A percentile compares a stretch with the other conserved stretches of the same genome.
Evolutionary conservation across 2,888 invertebrate genomes (phyloP).

Genomic region (Drosophila percnosoma): DNA sequence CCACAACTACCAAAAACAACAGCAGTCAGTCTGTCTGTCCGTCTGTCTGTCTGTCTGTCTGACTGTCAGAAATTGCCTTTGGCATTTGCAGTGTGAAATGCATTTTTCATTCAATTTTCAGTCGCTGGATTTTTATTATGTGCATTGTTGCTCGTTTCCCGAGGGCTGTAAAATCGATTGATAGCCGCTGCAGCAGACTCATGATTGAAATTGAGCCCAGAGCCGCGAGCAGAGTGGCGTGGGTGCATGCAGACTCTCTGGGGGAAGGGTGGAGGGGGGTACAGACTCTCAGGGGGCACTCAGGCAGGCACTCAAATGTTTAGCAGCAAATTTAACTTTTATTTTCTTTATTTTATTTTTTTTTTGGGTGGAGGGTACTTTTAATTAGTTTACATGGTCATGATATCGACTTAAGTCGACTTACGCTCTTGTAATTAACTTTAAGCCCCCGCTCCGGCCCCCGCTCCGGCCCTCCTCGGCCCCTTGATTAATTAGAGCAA

Average conservation of each 20-base stretch:
- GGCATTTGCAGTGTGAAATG: constrained; percentile 65
- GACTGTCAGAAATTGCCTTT: constrained; percentile 18
- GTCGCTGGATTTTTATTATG: constrained; percentile 62
- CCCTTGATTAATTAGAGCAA: constrained; percentile 65
- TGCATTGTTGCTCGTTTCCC: constrained; percentile 29
- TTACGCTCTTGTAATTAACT: constrained; percentile 53
- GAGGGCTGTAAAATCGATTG: constrained; percentile 79
- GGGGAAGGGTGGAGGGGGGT: background rate
- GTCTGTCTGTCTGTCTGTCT: background rate
- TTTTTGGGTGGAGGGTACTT: constrained; percentile 10
- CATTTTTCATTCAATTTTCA: constrained; percentile 79
- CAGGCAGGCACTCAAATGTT: constrained; percentile 54
- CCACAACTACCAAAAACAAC: constrained; percentile 61
- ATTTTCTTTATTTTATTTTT: background rate
- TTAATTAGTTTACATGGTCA: constrained; percentile 74
- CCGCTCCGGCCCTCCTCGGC: background rate
- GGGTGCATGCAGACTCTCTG: constrained; percentile 18
- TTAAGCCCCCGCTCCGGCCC: constrained; percentile 36
- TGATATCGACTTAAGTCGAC: constrained; percentile 49
- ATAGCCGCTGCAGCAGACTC: constrained; percentile 52
- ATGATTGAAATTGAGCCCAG: constrained; percentile 73
- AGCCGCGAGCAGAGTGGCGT: constrained; percentile 17
- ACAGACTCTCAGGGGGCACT: background rate
- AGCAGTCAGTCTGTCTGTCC: constrained; percentile 6
- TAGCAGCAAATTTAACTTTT: constrained; percentile 63